phyloP scores from a whole-genome alignment of 1,140 invertebrate species.

The Acyrthosiphon pisum region DNA sequence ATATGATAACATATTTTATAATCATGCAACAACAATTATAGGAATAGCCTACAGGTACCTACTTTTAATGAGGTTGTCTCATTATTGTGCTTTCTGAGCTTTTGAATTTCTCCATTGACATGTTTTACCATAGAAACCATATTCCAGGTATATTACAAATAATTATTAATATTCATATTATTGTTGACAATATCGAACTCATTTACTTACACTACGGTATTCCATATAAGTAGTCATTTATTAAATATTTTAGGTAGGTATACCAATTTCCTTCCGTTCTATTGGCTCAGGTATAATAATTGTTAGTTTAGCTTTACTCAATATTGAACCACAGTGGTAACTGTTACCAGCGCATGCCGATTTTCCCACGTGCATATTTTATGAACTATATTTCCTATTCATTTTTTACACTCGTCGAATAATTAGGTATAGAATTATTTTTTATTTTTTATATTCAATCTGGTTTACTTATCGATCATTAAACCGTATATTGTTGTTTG shows the following conservation, averaged over 20 bases:
- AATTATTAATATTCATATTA: background rate
- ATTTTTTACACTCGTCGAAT: background rate
- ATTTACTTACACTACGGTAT: background rate
- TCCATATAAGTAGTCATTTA: background rate
- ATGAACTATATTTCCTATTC: background rate
- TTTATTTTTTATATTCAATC: background rate
- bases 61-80: background rate
- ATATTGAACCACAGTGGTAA: background rate
- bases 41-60: background rate
- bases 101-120: background rate
- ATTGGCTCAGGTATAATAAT: background rate
- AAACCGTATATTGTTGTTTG: no score
- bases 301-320: constrained; percentile 10
- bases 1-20: background rate
- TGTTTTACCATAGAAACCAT: accelerated
- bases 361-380: constrained; percentile 39
- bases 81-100: background rate
- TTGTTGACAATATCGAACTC: background rate
- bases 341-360: background rate
- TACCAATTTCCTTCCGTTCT: background rate
- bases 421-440: background rate
- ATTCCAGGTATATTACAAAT: background rate
- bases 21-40: background rate
- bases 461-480: background rate
- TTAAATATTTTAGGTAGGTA: background rate